These are phyloP conservation scores for Anguilla marmorata DNA, from an alignment of 2,797 vertebrate species.

Conservation along the genomic window DNA sequence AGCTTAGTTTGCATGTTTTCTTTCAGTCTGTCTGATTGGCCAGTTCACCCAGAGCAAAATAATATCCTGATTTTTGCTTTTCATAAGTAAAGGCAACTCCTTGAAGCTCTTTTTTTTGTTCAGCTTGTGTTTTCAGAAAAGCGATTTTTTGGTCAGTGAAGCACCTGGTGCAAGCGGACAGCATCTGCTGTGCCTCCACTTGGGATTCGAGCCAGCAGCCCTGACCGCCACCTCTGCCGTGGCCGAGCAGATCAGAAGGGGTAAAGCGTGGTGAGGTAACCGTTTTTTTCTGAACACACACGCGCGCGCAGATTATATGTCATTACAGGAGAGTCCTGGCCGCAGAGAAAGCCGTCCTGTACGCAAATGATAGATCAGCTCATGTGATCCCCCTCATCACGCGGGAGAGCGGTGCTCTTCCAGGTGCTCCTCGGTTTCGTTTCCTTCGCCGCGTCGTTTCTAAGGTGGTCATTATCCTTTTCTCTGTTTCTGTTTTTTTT, in stretches of 20 bases:
- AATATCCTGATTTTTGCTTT: not conserved
- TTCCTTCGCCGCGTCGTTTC: not conserved
- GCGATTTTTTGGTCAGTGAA: not conserved
- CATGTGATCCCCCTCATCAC: not conserved
- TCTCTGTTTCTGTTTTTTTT: not conserved
- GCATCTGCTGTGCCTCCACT: not conserved
- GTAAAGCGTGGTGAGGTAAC: constrained; percentile 7
- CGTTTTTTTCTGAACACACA: constrained; percentile 11
- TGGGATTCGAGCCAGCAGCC: not conserved
- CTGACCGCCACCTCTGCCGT: not conserved
- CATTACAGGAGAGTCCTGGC: not conserved
- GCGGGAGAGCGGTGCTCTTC: not conserved
- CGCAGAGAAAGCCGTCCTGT: not conserved
- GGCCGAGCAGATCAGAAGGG: not conserved
- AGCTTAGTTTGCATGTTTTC: not conserved
- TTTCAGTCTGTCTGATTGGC: not conserved
- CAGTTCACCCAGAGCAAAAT: not conserved
- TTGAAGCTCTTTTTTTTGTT: not conserved
- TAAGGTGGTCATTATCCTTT: not conserved
- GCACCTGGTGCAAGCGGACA: not conserved
- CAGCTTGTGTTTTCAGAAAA: not conserved
- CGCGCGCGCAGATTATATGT: not conserved
- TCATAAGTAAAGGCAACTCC: not conserved
- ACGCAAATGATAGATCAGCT: constrained; percentile 14
- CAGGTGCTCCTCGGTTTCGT: constrained; percentile 1